Conservation (phyloP, 2,888 invertebrate genomes). For the Drosophila dives region DNA sequence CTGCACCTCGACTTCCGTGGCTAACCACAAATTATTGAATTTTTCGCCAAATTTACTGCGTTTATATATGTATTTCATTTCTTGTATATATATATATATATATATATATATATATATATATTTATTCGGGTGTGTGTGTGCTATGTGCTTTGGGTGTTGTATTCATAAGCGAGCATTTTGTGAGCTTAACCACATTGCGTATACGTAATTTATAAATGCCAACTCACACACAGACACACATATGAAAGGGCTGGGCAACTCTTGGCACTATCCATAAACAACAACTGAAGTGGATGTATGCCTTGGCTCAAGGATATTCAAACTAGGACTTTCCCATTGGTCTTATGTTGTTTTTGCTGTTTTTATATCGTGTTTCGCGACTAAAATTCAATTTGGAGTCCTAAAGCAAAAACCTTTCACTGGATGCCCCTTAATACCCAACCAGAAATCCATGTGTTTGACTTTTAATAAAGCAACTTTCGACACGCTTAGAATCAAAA, state of each 20-base stretch:
- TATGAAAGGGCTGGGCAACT: conserved; percentile 9
- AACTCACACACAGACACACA: conserved; percentile 17
- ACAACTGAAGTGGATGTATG: conserved; percentile 41
- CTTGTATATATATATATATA: background rate
- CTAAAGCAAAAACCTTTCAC: conserved; percentile 18
- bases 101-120: background rate
- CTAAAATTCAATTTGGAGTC: conserved; percentile 45
- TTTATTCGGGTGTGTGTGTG: background rate
- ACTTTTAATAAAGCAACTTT: conserved; percentile 59
- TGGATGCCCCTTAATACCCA: conserved; percentile 37
- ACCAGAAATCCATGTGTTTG: conserved; percentile 36
- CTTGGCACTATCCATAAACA: conserved; percentile 23
- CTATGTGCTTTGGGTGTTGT: conserved; percentile 26
- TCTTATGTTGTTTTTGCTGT: conserved; percentile 16
- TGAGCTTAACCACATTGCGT: conserved; percentile 64
- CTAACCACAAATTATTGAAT: conserved; percentile 59
- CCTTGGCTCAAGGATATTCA: conserved; percentile 15
- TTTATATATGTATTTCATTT: conserved; percentile 25
- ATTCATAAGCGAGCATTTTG: conserved; percentile 72
- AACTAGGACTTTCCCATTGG: conserved; percentile 40
- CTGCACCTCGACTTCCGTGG: background rate
- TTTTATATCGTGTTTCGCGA: conserved; percentile 15
- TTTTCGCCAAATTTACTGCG: conserved; percentile 68
- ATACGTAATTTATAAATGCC: conserved; percentile 74
- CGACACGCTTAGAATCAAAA: conserved; percentile 25